These are phyloP conservation scores for Rhizomys pruinosus DNA, from an alignment of 2,113 vertebrate species.

Conservation along the genomic window DNA sequence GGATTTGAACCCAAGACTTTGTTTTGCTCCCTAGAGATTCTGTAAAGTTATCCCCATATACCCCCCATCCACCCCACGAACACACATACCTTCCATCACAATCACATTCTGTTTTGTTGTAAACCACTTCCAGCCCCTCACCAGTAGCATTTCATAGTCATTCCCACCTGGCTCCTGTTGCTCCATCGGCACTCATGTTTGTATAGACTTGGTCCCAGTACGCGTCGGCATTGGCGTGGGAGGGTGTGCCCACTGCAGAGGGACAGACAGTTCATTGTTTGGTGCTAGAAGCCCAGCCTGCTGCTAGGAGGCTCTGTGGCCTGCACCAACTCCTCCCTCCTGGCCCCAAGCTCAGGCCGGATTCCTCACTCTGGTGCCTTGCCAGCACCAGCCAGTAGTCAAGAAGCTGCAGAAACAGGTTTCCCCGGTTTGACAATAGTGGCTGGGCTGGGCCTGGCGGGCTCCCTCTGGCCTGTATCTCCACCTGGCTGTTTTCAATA, in stretches of 20 bases:
- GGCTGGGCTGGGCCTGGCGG: constrained; percentile 40
- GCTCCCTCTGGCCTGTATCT: constrained; percentile 68
- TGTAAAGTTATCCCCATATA: background rate
- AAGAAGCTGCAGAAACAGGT: constrained; percentile 78
- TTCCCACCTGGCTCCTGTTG: constrained; percentile 53
- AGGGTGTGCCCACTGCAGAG: constrained; percentile 76
- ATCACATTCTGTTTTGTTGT: background rate
- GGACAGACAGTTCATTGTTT: constrained; percentile 83
- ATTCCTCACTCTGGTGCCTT: constrained; percentile 71
- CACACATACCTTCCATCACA: background rate
- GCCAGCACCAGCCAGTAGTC: constrained; percentile 56
- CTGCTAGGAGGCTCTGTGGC: constrained; percentile 70
- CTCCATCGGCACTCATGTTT: constrained; percentile 64
- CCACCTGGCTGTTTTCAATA: constrained; percentile 7
- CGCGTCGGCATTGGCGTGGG: constrained; percentile 52
- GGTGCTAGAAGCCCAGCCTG: constrained; percentile 76
- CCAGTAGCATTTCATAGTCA: background rate
- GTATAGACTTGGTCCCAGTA: constrained; percentile 52
- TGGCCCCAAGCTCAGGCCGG: constrained; percentile 61
- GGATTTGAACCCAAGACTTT: constrained; percentile 42
- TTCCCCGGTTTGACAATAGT: constrained; percentile 75
- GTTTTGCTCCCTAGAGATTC: constrained; percentile 18
- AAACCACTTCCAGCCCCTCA: background rate
- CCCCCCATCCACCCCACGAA: background rate
- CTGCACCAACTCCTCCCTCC: constrained; percentile 47